Evolutionary conservation across 37 sponge, comb jelly and placozoan genomes (phyloP), one percentile per base, ranked within the genome.

Genomic region (Haliclona indistincta): DNA sequence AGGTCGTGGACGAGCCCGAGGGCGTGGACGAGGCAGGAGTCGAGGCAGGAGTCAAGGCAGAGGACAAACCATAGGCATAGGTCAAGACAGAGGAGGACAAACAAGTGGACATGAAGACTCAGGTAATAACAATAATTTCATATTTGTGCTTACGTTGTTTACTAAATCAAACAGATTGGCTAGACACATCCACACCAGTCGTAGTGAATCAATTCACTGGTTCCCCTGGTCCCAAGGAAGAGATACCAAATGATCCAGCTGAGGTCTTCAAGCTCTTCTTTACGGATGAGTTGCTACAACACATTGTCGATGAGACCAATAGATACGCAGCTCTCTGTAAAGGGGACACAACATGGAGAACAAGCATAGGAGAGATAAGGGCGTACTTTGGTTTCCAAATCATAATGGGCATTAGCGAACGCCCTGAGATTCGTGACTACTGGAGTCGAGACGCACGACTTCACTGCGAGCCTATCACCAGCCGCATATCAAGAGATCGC

Each of bases 241-340:
- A 23, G 23, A 28, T 55, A n/a, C n/a, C n/a, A 28, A 28, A 28
- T 5, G 56, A 63, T 7, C 64, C 64, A 22, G 35, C 64, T 49
- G 51, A 23, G 45, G 22, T n/a, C 32, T 69, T 69, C n/a, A 11
- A 36, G 25, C 10, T 17, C 49, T 28, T 44, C 23, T 69, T 69
- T 44, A 69, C 70, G 1, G 23, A 47, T 23, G 44, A 40, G 51
- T 17, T 69, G 51, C 26, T 69, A 0, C 51, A 69, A 2, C 70
- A 69, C 70, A 72, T 72, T 53, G 56, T 54, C 5, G 36, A 4
- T 7, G 55, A 72, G 39, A 54, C 55, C 19, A 72, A 72, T 53
- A 72, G 36, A 33, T 72, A 53, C 55, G 73, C 73, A 35, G 55
- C 54, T 1, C n/a, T 29, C 22, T 72, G 73, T n/a, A n/a, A n/a